Conservation (phyloP, 1,140 invertebrate species). For the Ostrea edulis region DNA sequence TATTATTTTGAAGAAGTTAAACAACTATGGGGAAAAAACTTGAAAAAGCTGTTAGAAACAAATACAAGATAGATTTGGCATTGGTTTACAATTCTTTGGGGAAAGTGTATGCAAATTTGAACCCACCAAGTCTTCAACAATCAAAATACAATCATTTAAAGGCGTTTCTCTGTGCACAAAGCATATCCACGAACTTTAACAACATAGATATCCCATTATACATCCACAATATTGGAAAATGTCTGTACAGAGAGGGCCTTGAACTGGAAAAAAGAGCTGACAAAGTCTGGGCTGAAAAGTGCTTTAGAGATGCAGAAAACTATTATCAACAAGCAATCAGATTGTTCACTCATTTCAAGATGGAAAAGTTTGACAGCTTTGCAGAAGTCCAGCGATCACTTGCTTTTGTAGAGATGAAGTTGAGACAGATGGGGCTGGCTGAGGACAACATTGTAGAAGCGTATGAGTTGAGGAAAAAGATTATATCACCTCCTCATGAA, state of each 20-base stretch:
- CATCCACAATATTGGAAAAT: conserved; percentile 37
- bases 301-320: not conserved
- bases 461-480: not conserved
- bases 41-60: not conserved
- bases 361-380: conserved; percentile 26
- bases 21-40: not conserved
- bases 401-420: not conserved
- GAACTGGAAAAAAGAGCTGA: not conserved
- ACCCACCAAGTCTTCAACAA: conserved; percentile 4
- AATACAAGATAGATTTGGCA: conserved; percentile 38
- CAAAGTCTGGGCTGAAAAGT: not conserved
- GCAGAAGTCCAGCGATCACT: not conserved
- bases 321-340: conserved; percentile 5
- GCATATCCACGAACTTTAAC: conserved; percentile 1
- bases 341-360: not conserved
- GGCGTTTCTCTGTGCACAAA: not conserved
- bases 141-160: conserved; percentile 25
- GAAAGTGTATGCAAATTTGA: not conserved
- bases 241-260: conserved; percentile 37
- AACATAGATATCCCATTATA: conserved; percentile 39
- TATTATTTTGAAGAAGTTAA: conserved; percentile 15
- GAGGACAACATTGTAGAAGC: not conserved
- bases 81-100: conserved; percentile 38
- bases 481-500: conserved; percentile 1
- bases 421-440: not conserved